These are phyloP conservation scores for Nesometra sesokonis DNA, from an alignment of 35 echinoderm and acorn worm genomes.

Conservation along the genomic window DNA sequence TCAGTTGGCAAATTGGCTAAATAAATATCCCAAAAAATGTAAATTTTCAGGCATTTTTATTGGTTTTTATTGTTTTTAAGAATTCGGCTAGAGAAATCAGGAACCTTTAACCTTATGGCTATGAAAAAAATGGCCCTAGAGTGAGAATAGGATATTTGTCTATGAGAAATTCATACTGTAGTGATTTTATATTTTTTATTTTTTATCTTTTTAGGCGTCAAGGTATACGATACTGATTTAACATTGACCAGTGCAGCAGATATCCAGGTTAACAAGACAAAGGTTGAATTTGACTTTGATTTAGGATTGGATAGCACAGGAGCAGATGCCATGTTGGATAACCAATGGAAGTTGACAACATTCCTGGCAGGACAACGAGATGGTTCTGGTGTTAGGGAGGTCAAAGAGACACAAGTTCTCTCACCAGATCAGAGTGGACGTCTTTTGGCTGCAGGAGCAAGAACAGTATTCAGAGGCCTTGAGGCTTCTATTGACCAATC, in stretches of 20 bases:
- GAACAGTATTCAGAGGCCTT: conserved; percentile 38
- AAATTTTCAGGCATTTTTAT: too few species aligned
- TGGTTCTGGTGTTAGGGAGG: conserved; percentile 6
- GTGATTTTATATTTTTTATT: background rate
- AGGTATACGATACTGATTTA: conserved; percentile 39
- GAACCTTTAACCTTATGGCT: too few species aligned
- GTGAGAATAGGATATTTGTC: too few species aligned
- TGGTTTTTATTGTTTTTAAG: too few species aligned
- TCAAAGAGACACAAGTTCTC: conserved; percentile 36
- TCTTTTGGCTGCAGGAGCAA: conserved; percentile 28
- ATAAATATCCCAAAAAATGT: too few species aligned
- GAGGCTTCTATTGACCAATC: conserved; percentile 27
- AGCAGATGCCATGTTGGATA: conserved; percentile 54
- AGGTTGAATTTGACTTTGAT: conserved; percentile 41
- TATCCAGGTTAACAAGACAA: conserved; percentile 24
- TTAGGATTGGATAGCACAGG: conserved; percentile 20
- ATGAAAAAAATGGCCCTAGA: too few species aligned
- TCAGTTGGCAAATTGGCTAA: too few species aligned
- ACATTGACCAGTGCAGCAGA: conserved; percentile 1
- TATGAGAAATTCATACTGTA: too few species aligned
- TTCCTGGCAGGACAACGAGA: conserved; percentile 31
- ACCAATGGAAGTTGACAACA: conserved; percentile 57
- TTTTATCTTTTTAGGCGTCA: conserved; percentile 37
- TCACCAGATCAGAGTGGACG: conserved; percentile 37
- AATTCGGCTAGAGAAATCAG: too few species aligned